Percentiles rank a stretch among this genome's conserved stretches.
These are phyloP conservation scores for Hemithea aestivaria DNA, from an alignment of 2,888 invertebrate genomes.

Conservation along the genomic window DNA sequence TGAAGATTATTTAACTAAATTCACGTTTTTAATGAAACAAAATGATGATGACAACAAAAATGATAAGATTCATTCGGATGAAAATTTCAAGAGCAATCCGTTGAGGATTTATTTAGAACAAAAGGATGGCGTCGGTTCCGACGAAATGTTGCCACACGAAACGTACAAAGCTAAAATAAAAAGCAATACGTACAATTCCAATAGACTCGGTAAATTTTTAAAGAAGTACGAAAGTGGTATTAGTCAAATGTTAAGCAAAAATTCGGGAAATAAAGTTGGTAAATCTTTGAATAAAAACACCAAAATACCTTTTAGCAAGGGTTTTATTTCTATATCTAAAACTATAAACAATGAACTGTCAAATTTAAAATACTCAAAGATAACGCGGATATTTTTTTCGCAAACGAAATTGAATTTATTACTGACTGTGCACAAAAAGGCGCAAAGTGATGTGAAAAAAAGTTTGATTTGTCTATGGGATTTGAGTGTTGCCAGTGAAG, in stretches of 20 bases:
- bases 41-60: slow-evolving; percentile 23
- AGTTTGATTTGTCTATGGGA: slow-evolving; percentile 64
- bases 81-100: slow-evolving; percentile 51
- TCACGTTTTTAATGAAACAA: slow-evolving; percentile 43
- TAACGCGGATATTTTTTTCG: slow-evolving; percentile 48
- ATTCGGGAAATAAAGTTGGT: slow-evolving; percentile 40
- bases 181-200: slow-evolving; percentile 41
- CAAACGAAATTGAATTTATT: slow-evolving; percentile 52
- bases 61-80: slow-evolving; percentile 33
- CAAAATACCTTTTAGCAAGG: slow-evolving; percentile 59
- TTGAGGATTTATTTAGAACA: slow-evolving; percentile 65
- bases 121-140: slow-evolving; percentile 59
- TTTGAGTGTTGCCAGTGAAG: slow-evolving; percentile 45
- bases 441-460: slow-evolving; percentile 32
- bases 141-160: slow-evolving; percentile 54
- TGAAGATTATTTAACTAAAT: slow-evolving; percentile 51
- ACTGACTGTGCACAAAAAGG: slow-evolving; percentile 53
- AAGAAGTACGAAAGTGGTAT: slow-evolving; percentile 55
- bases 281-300: slow-evolving; percentile 42
- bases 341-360: slow-evolving; percentile 30
- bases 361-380: slow-evolving; percentile 45
- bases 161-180: slow-evolving; percentile 54
- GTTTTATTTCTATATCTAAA: slow-evolving; percentile 45
- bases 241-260: slow-evolving; percentile 48
- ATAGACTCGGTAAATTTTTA: slow-evolving; percentile 52